Conservation (phyloP, 2,888 invertebrate species). For the Perithous albicinctus region DNA sequence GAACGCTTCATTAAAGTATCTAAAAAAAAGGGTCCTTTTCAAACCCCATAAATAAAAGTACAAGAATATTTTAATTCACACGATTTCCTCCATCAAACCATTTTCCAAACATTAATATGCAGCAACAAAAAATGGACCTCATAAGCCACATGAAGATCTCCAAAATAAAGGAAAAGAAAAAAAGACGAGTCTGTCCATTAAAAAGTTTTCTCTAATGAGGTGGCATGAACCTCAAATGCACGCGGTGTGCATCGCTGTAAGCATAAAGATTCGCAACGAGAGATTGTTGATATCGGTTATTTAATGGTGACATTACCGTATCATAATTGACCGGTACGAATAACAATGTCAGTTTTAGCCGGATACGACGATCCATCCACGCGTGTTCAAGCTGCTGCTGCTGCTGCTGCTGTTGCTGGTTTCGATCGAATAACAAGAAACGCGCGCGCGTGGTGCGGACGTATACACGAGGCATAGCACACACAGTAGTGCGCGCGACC, state of each 20-base stretch:
- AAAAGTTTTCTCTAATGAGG: conserved; percentile 8
- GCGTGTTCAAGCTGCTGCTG: conserved; percentile 13
- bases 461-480: conserved; percentile 36
- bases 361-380: conserved; percentile 21
- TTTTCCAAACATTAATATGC: background rate
- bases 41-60: no score
- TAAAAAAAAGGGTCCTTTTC: no score
- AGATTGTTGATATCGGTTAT: conserved; percentile 23
- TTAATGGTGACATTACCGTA: conserved; percentile 43
- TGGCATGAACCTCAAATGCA: background rate
- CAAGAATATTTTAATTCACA: no score
- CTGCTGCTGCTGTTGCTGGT: conserved; percentile 15
- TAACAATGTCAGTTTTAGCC: conserved; percentile 38
- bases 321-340: conserved; percentile 42
- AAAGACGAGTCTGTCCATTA: background rate
- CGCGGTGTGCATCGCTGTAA: conserved; percentile 14
- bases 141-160: background rate
- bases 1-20: no score
- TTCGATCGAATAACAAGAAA: conserved; percentile 55
- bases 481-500: conserved; percentile 19
- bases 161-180: background rate
- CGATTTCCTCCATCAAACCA: background rate
- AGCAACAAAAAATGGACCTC: background rate
- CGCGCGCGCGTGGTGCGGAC: conserved; percentile 29
- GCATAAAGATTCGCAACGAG: conserved; percentile 11